phyloP scores from a whole-genome alignment of 2,113 vertebrate species.

The Amphiprion ocellaris region DNA sequence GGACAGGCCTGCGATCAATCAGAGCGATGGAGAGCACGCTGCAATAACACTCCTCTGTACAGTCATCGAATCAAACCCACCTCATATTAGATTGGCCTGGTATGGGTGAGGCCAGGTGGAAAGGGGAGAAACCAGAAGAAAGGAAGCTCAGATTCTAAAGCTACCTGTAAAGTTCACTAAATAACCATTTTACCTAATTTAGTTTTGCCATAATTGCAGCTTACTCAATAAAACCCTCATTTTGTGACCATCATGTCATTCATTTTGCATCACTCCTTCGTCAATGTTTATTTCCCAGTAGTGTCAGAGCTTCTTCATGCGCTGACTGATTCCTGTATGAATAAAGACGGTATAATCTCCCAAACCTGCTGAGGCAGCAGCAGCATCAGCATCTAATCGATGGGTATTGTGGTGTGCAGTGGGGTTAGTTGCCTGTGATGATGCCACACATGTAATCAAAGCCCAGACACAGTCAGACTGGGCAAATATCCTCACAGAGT shows the following conservation, averaged over 20 bases:
- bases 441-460: not conserved
- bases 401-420: slow-evolving; percentile 2
- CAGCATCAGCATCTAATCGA: slow-evolving; percentile 34
- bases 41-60: no score
- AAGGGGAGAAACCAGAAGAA: no score
- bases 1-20: no score
- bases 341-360: not conserved
- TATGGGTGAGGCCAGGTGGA: no score
- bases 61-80: no score
- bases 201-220: no score
- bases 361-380: slow-evolving; percentile 28
- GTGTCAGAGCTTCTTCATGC: not conserved
- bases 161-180: no score
- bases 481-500: not conserved
- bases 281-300: not conserved
- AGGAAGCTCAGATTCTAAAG: no score
- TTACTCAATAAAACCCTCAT: no score
- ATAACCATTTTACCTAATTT: no score
- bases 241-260: not conserved
- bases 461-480: slow-evolving; percentile 4
- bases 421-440: not conserved
- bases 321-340: not conserved
- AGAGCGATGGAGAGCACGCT: no score
- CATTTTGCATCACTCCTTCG: not conserved
- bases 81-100: no score